Conservation (phyloP, 2,888 invertebrate species). For the Calameuta filiformis region DNA sequence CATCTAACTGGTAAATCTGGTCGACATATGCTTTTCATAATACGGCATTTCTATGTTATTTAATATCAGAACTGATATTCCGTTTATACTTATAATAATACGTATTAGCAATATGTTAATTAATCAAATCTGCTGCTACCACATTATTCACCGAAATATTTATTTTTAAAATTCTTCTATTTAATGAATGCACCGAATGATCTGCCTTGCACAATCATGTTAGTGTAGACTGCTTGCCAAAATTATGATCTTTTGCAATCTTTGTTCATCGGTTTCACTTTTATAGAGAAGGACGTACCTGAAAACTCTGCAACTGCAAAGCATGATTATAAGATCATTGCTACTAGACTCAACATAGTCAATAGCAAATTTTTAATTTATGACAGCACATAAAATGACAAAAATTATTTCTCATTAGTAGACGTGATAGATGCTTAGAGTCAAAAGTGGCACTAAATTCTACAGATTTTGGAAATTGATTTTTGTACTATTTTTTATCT, state of each 20-base stretch:
- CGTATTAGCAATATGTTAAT: neutral
- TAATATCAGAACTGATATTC: neutral
- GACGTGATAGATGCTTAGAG: neutral
- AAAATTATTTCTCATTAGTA: neutral
- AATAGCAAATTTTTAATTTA: neutral
- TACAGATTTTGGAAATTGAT: neutral
- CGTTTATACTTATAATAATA: no score
- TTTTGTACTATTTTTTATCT: neutral
- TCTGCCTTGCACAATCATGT: neutral
- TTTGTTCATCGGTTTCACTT: neutral
- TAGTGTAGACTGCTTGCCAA: slow-evolving; percentile 1
- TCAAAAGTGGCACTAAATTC: neutral
- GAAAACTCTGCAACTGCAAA: neutral
- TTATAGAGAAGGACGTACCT: neutral
- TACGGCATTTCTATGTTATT: neutral
- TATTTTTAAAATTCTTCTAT: neutral
- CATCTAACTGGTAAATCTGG: neutral
- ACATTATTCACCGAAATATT: neutral
- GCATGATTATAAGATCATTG: neutral
- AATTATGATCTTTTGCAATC: neutral
- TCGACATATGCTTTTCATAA: neutral
- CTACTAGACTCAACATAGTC: neutral
- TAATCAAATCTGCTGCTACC: neutral
- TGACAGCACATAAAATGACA: neutral
- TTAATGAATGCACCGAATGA: neutral